Base-by-base conservation (phyloP, 2,888 invertebrate genomes). In the Pristionchus exspectatus region DNA sequence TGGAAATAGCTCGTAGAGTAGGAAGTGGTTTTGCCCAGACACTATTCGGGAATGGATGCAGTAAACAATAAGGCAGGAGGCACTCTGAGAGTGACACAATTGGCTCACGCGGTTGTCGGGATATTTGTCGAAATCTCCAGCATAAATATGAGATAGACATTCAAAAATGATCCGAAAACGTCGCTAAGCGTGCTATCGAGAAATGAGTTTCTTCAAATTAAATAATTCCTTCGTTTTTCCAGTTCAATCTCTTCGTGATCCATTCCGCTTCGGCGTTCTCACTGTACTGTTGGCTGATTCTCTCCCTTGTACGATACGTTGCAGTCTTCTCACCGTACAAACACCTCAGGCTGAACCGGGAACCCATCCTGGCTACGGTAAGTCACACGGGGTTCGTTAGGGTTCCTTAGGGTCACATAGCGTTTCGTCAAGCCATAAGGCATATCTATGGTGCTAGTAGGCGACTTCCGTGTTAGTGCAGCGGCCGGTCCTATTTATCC, bases 251-350 rank as follows among this genome's bases (percentile, higher is more conserved):
- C 33, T 94, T 94, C 91, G 91, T 94, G 9, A 94, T 94, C 90
- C 94, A 94, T 90, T 90, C 94, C 12, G 93, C 94, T 14, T 92
- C 92, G 24, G 94, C 94, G 54, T 94, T 94, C 90, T 92, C 92
- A 56, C 93, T 94, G 87, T 94, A 94, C 93, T 94, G 94, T 89
- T 94, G 94, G 94, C 90, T 94, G 86, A 92, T 94, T 24, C 91
- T 94, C 44, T 93, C 93, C 3, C 93, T 93, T 0, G 92, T 94
- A 24, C 93, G 94, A 74, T 94, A 94, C 91, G 91, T 94, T n/a
- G 94, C 94, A 18, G 91, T 94, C 72, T 94, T 93, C 90, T 91
- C 92, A 30, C 94, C 94, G 50, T 94, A 94, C 92, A 91, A 94
- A 24, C 94, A 94, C 88, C 91, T 94, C 14, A 90, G 91, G 87